Conservation (phyloP, 2,888 invertebrate species). For the Cephalotes varians region DNA sequence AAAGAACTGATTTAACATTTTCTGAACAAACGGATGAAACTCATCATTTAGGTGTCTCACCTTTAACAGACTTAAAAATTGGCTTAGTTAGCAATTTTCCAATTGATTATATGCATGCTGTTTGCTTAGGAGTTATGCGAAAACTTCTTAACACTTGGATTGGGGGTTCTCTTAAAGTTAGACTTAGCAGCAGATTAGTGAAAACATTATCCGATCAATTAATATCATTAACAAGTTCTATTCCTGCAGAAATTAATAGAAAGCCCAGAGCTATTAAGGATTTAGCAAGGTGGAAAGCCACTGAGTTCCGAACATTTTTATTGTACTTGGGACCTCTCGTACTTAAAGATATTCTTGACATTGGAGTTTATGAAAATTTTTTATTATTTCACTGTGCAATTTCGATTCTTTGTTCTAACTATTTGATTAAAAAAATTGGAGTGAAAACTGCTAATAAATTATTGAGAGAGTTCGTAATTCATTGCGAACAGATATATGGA, state of each 20-base stretch:
- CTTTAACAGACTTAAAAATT: background rate
- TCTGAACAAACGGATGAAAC: background rate
- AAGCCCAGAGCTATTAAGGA: constrained; percentile 1
- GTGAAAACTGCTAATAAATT: background rate
- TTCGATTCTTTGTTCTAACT: constrained; percentile 1
- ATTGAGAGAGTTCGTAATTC: background rate
- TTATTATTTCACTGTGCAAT: constrained; percentile 6
- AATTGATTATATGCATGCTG: constrained; percentile 10
- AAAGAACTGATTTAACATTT: background rate
- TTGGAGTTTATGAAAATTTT: background rate
- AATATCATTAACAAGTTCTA: background rate
- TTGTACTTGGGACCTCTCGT: background rate
- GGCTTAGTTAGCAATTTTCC: background rate
- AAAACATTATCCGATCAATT: too few relatives aligned
- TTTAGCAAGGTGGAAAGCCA: background rate
- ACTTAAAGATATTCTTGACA: constrained; percentile 1
- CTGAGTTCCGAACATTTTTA: constrained; percentile 14
- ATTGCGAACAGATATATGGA: constrained; percentile 35
- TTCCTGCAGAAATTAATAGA: background rate
- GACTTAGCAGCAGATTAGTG: too few relatives aligned
- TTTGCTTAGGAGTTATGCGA: constrained; percentile 3
- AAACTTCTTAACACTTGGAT: constrained; percentile 1
- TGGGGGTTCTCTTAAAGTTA: too few relatives aligned
- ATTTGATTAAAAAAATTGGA: constrained; percentile 3
- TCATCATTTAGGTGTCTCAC: background rate